These are phyloP conservation scores for Caenorhabditis japonica DNA, from an alignment of 2,888 invertebrate species.

Conservation along the genomic window DNA sequence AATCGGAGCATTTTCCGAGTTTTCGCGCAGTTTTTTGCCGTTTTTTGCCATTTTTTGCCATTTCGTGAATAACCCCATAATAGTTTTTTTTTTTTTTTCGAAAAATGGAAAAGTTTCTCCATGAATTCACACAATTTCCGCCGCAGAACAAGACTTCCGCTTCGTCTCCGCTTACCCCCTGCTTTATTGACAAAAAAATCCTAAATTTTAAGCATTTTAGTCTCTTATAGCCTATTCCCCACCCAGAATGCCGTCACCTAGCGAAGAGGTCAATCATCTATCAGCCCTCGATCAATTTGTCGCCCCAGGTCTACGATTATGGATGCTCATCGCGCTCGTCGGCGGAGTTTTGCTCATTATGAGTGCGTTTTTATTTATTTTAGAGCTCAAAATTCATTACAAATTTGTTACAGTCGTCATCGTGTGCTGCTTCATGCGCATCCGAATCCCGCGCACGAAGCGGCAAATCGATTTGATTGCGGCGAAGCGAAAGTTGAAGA, in stretches of 20 bases:
- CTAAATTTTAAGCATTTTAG: no score
- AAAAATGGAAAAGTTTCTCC: neutral
- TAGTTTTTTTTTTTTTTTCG: no score
- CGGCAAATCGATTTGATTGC: constrained; percentile 75
- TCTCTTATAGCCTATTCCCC: no score
- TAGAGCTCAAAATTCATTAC: no score
- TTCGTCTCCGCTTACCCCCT: constrained; percentile 2
- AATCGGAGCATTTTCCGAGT: no score
- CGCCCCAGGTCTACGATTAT: constrained; percentile 75
- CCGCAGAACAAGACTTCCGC: neutral
- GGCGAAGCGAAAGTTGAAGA: constrained; percentile 66
- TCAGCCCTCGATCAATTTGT: constrained; percentile 74
- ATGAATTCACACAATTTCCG: constrained; percentile 14
- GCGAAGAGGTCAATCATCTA: constrained; percentile 39
- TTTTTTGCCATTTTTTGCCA: no score
- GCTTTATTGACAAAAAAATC: no score
- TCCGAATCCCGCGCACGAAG: constrained; percentile 76
- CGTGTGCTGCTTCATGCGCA: constrained; percentile 76
- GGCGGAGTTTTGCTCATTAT: constrained; percentile 75
- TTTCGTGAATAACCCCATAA: no score
- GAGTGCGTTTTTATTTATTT: constrained; percentile 68
- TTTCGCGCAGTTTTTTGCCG: no score
- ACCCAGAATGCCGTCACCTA: neutral
- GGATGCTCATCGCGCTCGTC: constrained; percentile 76
- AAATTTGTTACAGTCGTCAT: constrained; percentile 68